Evolutionary conservation across 1,140 invertebrate genomes (phyloP), one percentile per base, ranked within the genome.

Genomic region (Campoletis sonorensis): DNA sequence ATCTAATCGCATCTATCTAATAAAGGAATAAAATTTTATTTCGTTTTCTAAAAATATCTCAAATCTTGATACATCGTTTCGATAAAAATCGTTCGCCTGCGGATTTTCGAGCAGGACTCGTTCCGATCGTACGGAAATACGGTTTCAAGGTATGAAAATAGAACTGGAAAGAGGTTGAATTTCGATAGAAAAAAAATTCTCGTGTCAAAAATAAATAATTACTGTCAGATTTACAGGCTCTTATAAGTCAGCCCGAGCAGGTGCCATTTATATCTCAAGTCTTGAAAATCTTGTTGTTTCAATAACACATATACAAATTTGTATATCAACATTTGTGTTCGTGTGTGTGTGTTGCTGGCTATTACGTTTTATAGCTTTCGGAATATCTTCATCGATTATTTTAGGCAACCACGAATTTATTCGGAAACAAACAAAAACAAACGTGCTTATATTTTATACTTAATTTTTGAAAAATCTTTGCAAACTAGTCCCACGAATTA

Each of bases 191-290:
- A 33, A 15, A 75, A 75, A 58, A n/a, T 33, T 21, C 72, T 15
- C 61, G 61, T 27, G 54, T 75, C 72, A 26, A 75, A 75, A 75
- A 75, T 75, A 75, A 75, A 75, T 75, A 75, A 75, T 67, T 21
- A 4, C 45, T 27, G 23, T 54, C 23, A n/a, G 49, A 75, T 54
- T 58, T 8, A 58, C 10, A 49, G 72, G 26, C 40, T 54, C 33
- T 75, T 75, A 75, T 49, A 23, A 73, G 11, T 26, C 23, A 58
- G 37, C 7, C n/a, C 61, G 3, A 7, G 16, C 37, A 73, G 37
- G 37, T 73, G 71, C 37, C 27, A 5, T 26, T 49, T 45, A 23
- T 49, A 45, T 73, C 40, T 26, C 37, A 40, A 16, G 15, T 73
- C 71, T n/a, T 49, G n/a, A 45, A 49, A 73, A 45, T 73, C 71